Evolutionary conservation across 37 sponge, comb jelly and placozoan genomes (phyloP).

Genomic region (Chondrilla cf. caribensis): DNA sequence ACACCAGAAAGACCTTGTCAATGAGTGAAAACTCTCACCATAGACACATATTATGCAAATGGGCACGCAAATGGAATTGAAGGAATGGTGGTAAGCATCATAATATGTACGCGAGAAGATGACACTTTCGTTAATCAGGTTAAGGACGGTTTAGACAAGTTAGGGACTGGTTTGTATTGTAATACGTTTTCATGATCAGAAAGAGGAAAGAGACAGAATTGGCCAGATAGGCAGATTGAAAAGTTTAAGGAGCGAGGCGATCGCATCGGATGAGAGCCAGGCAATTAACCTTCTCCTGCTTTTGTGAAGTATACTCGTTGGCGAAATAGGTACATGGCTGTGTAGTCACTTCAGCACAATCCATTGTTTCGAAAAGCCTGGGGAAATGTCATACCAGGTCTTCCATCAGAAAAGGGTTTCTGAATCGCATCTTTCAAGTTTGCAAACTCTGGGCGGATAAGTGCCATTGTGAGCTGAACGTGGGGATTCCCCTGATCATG

Average conservation of each 20-base stretch:
- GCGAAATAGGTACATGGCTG: background rate
- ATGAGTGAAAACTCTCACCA: too few relatives aligned
- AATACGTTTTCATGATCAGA: background rate
- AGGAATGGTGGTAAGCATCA: background rate
- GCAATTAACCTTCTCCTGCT: background rate
- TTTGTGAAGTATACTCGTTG: background rate
- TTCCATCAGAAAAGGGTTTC: background rate
- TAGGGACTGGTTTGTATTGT: background rate
- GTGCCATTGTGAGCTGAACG: too few relatives aligned
- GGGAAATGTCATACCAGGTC: background rate
- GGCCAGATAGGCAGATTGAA: background rate
- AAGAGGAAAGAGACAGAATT: background rate
- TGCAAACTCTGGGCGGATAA: too few relatives aligned
- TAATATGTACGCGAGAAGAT: background rate
- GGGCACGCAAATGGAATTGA: too few relatives aligned
- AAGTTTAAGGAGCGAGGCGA: constrained; percentile 7
- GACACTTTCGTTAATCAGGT: constrained; percentile 1
- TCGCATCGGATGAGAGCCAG: background rate
- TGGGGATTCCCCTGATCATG: constrained; percentile 20
- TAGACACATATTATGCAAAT: too few relatives aligned
- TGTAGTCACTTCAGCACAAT: background rate
- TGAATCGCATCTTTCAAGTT: too few relatives aligned
- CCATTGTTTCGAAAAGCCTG: background rate
- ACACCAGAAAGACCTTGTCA: too few relatives aligned
- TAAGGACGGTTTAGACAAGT: background rate